These are phyloP conservation scores for Toxotes jaculatrix DNA, from an alignment of 2,113 vertebrate species.

Conservation along the genomic window DNA sequence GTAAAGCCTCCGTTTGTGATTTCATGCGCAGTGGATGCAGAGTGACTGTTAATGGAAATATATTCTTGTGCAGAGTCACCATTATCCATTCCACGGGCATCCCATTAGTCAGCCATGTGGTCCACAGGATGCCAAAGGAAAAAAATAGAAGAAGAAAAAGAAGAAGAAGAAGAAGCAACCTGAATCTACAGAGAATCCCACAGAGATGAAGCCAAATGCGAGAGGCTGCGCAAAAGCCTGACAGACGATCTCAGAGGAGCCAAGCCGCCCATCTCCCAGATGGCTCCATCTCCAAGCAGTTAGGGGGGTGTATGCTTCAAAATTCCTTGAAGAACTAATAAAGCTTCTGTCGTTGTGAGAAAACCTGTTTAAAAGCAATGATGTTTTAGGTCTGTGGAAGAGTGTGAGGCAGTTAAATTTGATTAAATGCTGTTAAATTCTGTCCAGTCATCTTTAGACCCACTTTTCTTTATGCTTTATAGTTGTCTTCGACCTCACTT, in stretches of 20 bases:
- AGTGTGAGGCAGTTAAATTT: neutral
- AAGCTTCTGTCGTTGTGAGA: constrained; percentile 48
- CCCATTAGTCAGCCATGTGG: constrained; percentile 51
- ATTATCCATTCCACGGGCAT: constrained; percentile 27
- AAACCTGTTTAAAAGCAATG: constrained; percentile 33
- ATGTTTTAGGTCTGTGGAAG: constrained; percentile 4
- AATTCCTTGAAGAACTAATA: constrained; percentile 47
- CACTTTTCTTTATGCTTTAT: neutral
- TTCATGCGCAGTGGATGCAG: neutral
- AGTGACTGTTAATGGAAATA: constrained; percentile 7
- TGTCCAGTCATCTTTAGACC: neutral
- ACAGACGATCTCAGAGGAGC: constrained; percentile 65
- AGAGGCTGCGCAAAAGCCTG: constrained; percentile 53
- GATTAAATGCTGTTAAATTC: neutral
- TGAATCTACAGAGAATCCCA: constrained; percentile 62
- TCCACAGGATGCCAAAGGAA: constrained; percentile 21
- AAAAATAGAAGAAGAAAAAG: constrained; percentile 14
- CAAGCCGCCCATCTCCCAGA: constrained; percentile 75
- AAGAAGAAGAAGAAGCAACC: constrained; percentile 31
- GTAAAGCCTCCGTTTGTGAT: constrained; percentile 2
- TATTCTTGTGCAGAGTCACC: constrained; percentile 48
- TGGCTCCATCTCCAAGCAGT: constrained; percentile 66
- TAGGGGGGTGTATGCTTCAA: constrained; percentile 41
- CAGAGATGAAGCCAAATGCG: constrained; percentile 57
- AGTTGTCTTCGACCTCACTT: neutral